These are phyloP conservation scores for Tipula lateralis DNA, from an alignment of 2,888 invertebrate genomes.

Conservation along the genomic window DNA sequence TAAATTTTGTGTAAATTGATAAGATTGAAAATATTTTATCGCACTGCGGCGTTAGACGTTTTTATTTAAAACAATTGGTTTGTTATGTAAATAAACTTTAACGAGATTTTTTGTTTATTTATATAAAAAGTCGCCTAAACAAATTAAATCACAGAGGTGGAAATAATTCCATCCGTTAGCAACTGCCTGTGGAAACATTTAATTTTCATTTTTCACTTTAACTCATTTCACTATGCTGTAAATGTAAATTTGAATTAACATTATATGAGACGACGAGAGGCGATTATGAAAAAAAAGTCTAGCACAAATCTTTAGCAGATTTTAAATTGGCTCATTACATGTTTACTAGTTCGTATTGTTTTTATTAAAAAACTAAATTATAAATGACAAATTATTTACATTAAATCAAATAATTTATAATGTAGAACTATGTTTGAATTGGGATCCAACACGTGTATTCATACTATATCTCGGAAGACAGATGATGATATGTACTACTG, in stretches of 20 bases:
- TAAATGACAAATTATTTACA: not conserved
- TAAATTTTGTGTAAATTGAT: slow-evolving; percentile 1
- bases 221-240: not conserved
- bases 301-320: not conserved
- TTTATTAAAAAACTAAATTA: not conserved
- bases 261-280: not conserved
- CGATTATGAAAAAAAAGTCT: not conserved
- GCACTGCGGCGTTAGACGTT: not conserved
- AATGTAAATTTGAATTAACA: not conserved
- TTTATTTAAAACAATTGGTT: not conserved
- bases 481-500: too few species aligned
- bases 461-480: too few species aligned
- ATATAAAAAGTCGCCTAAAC: not conserved
- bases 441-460: too few species aligned
- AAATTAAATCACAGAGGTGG: slow-evolving; percentile 1
- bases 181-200: not conserved
- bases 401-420: too few species aligned
- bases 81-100: not conserved
- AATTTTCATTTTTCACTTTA: not conserved
- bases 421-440: too few species aligned
- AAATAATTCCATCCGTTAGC: not conserved
- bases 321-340: slow-evolving; percentile 1
- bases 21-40: slow-evolving; percentile 5
- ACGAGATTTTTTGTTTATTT: not conserved
- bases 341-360: not conserved